phyloP scores from a whole-genome alignment of 2,888 invertebrate genomes.

The Noctua janthe region DNA sequence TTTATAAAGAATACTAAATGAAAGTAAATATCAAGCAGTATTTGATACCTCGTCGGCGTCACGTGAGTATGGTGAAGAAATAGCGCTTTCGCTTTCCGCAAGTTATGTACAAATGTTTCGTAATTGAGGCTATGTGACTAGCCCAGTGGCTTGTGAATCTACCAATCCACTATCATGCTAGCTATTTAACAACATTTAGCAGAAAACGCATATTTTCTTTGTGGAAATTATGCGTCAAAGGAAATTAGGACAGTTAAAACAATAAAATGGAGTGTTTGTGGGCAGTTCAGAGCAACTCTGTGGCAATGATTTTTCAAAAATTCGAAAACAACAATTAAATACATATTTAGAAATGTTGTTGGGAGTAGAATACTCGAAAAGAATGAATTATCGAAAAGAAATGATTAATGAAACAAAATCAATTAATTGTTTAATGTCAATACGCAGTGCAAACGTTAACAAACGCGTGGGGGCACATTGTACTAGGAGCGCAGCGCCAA shows the following conservation, averaged over 20 bases:
- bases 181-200: conserved; percentile 51
- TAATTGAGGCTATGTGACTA: conserved; percentile 87
- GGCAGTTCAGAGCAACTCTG: not conserved
- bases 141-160: conserved; percentile 79
- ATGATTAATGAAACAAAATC: not conserved
- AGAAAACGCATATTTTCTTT: conserved; percentile 24
- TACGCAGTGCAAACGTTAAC: conserved; percentile 63
- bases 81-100: conserved; percentile 89
- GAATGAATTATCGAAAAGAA: not conserved
- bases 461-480: conserved; percentile 72
- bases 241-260: not conserved
- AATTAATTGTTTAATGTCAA: conserved; percentile 32
- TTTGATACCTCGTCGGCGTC: conserved; percentile 72
- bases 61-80: conserved; percentile 86
- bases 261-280: not conserved
- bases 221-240: not conserved
- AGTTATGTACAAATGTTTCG: conserved; percentile 88
- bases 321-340: not conserved
- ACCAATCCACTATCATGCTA: conserved; percentile 67
- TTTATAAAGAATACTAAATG: conserved; percentile 12
- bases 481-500: conserved; percentile 75
- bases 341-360: too few species aligned
- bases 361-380: not conserved
- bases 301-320: not conserved
- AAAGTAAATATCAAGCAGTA: conserved; percentile 58